phyloP scores from a whole-genome alignment of 2,888 invertebrate species.

The Caenorhabditis sp. region DNA sequence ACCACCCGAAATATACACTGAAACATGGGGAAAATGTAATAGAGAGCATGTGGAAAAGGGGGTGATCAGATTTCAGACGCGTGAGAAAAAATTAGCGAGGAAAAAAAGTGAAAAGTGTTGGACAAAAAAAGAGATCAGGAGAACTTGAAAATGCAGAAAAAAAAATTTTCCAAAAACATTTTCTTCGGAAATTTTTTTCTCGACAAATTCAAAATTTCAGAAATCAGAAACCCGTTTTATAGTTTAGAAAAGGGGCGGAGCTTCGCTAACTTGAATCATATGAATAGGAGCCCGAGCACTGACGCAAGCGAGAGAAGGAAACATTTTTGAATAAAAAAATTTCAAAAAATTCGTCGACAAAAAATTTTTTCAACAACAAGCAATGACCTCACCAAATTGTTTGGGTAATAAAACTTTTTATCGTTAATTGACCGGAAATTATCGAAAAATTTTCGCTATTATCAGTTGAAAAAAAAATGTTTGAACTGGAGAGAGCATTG shows the following conservation, averaged over 20 bases:
- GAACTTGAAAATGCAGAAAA: neutral
- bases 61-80: slow-evolving; percentile 13
- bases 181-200: neutral
- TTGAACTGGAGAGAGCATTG: neutral
- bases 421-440: slow-evolving; percentile 14
- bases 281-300: neutral
- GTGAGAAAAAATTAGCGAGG: neutral
- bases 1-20: neutral
- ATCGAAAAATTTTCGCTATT: neutral
- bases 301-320: neutral
- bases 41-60: neutral
- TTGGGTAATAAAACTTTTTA: neutral
- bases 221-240: neutral
- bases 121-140: neutral
- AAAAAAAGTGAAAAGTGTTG: neutral
- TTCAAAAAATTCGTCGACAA: neutral
- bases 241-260: neutral
- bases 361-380: slow-evolving; percentile 6
- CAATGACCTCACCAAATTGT: neutral
- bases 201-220: neutral
- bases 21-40: neutral
- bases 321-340: neutral
- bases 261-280: neutral
- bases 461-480: slow-evolving; percentile 4
- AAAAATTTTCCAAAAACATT: neutral